phyloP scores from a whole-genome alignment of 92 coral and sea anemone genomes.

The Epizoanthus rinbou region DNA sequence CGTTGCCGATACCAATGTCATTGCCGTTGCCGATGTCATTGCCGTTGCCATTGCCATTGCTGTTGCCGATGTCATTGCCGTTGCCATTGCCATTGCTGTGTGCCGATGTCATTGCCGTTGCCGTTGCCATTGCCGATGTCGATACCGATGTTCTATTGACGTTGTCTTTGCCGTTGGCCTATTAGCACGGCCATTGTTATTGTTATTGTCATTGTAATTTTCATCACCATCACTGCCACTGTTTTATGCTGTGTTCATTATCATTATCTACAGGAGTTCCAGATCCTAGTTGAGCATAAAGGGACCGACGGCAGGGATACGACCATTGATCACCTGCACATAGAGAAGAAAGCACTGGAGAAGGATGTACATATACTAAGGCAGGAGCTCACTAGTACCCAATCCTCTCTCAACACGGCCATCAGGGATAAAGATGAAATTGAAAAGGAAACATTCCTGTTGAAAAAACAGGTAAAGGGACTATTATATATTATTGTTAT shows the following conservation, averaged over 20 bases:
- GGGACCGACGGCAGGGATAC: conserved; percentile 29
- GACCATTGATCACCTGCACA: conserved; percentile 41
- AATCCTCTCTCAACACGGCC: conserved; percentile 35
- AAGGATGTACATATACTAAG: conserved; percentile 52
- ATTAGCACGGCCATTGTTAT: too few species aligned
- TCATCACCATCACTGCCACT: background rate
- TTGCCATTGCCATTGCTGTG: too few species aligned
- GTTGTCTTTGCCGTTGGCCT: too few species aligned
- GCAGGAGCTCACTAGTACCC: conserved; percentile 51
- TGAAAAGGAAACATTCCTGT: conserved; percentile 44
- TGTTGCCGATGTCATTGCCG: too few species aligned
- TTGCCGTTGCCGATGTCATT: too few species aligned
- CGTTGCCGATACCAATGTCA: too few species aligned
- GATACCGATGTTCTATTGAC: too few species aligned
- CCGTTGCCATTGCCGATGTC: too few species aligned
- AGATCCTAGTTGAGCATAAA: conserved; percentile 59
- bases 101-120: too few species aligned
- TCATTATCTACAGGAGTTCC: conserved; percentile 40
- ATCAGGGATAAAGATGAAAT: conserved; percentile 55
- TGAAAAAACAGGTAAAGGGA: conserved; percentile 40
- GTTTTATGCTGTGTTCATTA: background rate
- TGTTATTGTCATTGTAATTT: too few species aligned
- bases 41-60: too few species aligned
- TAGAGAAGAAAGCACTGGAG: conserved; percentile 59
- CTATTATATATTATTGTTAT: too few species aligned